Base-by-base conservation (phyloP, 2,888 invertebrate genomes). In the Ecliptopera silaceata region DNA sequence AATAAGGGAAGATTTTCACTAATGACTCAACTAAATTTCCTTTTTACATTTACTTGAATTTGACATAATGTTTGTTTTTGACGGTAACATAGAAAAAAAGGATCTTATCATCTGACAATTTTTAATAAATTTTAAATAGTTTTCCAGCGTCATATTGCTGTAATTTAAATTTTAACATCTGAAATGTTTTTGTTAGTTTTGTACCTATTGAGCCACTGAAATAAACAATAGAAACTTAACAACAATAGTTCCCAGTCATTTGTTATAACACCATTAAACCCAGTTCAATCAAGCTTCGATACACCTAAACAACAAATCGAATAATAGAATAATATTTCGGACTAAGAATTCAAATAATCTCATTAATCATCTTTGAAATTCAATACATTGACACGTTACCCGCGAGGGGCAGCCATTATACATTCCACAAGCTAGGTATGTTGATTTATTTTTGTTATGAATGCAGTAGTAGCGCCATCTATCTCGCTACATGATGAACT, bases 341-440 rank as follows among this genome's bases (percentile, higher is more conserved):
- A 69, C 63, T 66, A 72, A 79, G 82, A 82, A 87, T 87, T 79
- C 82, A 69, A 82, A 73, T 77, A 77, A 87, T 85, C 72, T 81
- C 82, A 88, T 90, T 86, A 87, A 88, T 90, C 87, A 89, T 87
- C 82, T 81, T 79, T 84, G 86, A 84, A 85, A 88, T 89, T 88
- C 88, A 89, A 90, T 88, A 89, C 88, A 88, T 85, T 79, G 86
- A 86, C 87, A 84, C 82, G 79, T 74, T 74, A 75, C 71, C 71
- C 69, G 66, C 69, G 68, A 59, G 68, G 74, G 71, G 67, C 74
- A 63, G 72, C 76, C 79, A 77, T 80, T 80, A 80, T 73, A 73
- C 70, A 86, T 87, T 77, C 82, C 86, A 70, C 74, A 77, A 74
- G 82, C 86, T 81, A 59, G 68, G 64, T 58, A 63, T 64, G 63